Conservation (phyloP, 2,797 vertebrate species). For the Coluber constrictor region DNA sequence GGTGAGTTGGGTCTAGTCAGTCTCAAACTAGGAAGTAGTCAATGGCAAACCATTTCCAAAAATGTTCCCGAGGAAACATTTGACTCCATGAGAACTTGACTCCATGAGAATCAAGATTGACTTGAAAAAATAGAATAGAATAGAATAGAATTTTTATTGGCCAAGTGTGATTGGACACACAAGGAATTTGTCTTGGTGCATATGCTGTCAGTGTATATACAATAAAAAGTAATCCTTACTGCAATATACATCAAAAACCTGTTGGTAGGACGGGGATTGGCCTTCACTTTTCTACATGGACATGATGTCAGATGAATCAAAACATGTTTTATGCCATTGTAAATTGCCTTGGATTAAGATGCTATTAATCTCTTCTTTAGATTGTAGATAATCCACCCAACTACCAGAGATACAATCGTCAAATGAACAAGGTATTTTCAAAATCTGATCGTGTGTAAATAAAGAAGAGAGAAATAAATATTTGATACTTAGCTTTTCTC, state of each 20-base stretch:
- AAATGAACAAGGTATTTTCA: slow-evolving; percentile 84
- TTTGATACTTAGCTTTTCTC: background rate
- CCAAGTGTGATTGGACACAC: no score
- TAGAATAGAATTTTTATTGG: no score
- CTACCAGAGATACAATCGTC: slow-evolving; percentile 91
- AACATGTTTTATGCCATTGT: background rate
- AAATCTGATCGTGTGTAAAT: background rate
- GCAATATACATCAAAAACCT: background rate
- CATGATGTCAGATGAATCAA: background rate
- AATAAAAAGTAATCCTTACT: background rate
- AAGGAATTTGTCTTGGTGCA: no score
- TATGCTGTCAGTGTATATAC: no score
- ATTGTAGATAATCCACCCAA: slow-evolving; percentile 83
- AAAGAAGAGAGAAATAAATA: background rate
- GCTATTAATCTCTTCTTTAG: slow-evolving; percentile 63
- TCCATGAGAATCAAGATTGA: background rate
- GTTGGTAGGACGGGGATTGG: background rate
- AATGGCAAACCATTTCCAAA: background rate
- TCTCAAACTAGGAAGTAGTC: background rate
- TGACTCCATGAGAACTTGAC: background rate
- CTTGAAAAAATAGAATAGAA: background rate
- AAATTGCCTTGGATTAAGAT: background rate
- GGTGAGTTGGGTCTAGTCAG: background rate
- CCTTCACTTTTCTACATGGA: background rate
- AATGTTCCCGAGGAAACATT: background rate